Conservation (phyloP, 2,888 invertebrate genomes). For the Aphidius colemani region DNA sequence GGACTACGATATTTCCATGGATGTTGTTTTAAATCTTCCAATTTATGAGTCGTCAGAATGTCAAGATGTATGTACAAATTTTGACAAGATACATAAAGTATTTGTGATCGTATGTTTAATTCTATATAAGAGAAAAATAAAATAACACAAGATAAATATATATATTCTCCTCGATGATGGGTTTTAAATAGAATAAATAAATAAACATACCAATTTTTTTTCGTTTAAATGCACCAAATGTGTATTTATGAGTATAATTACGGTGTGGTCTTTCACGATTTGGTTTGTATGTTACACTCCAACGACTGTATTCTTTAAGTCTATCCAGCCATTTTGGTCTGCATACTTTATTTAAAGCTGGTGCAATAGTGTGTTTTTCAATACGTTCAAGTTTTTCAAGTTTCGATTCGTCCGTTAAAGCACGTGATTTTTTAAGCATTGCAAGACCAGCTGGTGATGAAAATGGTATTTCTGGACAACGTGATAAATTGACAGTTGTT, state of each 20-base stretch:
- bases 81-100: constrained; percentile 63
- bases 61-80: constrained; percentile 62
- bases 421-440: constrained; percentile 61
- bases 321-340: constrained; percentile 54
- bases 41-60: constrained; percentile 59
- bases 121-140: constrained; percentile 37
- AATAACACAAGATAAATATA: constrained; percentile 4
- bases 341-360: constrained; percentile 48
- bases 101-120: constrained; percentile 57
- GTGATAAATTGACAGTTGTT: constrained; percentile 57
- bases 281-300: constrained; percentile 52
- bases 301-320: constrained; percentile 45
- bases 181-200: constrained; percentile 9
- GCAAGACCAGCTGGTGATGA: constrained; percentile 64
- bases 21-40: constrained; percentile 54
- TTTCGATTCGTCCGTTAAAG: constrained; percentile 60
- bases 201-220: constrained; percentile 49
- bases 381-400: constrained; percentile 63
- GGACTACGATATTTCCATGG: constrained; percentile 42
- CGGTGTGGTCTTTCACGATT: constrained; percentile 45
- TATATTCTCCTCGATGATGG: too few relatives aligned
- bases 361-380: constrained; percentile 62
- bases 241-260: constrained; percentile 51
- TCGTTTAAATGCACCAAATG: constrained; percentile 45
- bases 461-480: constrained; percentile 62